Conservation (phyloP, 2,797 vertebrate species). For the Eleutherodactylus coqui region DNA sequence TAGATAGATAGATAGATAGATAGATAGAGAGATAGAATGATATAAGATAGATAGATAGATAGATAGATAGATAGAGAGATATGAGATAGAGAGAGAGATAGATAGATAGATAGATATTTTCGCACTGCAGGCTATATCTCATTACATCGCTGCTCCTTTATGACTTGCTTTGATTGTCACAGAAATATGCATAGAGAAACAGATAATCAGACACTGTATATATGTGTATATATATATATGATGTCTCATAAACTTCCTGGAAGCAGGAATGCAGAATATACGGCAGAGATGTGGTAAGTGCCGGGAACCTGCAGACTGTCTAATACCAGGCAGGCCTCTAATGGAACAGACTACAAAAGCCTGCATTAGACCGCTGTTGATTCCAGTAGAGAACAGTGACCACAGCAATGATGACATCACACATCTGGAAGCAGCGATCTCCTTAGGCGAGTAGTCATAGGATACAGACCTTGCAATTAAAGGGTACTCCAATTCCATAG, state of each 20-base stretch:
- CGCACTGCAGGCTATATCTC: background rate
- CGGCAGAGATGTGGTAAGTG: slow-evolving; percentile 6
- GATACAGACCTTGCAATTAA: background rate
- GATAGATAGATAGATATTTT: background rate
- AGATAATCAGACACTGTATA: background rate
- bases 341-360: background rate
- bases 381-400: background rate
- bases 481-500: background rate
- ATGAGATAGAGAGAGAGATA: background rate
- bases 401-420: background rate
- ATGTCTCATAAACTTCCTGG: slow-evolving; percentile 44
- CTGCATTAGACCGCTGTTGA: background rate
- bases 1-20: background rate
- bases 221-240: background rate
- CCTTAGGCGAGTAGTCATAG: background rate
- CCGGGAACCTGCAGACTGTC: slow-evolving; percentile 24
- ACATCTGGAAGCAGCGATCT: background rate
- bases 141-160: background rate
- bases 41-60: background rate
- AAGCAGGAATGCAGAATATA: slow-evolving; percentile 4
- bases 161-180: background rate
- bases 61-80: background rate
- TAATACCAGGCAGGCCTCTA: slow-evolving; percentile 16
- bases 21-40: background rate
- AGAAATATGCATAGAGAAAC: slow-evolving; percentile 19